Conservation (phyloP, 2,113 vertebrate species). For the Pleuronectes platessa region DNA sequence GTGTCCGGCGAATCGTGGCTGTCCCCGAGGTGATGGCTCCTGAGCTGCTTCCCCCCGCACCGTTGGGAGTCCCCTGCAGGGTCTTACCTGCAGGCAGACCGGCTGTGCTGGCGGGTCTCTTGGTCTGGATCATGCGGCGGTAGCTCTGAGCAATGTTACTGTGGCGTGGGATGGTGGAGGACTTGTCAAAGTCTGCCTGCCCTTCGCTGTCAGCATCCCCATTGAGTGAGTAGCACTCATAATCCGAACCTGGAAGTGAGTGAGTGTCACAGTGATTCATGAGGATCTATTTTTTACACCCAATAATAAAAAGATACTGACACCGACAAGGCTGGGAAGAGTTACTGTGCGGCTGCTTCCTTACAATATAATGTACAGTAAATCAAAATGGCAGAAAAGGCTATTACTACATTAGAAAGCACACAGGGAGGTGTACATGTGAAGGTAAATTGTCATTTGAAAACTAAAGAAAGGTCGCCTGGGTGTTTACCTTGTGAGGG, state of each 20-base stretch:
- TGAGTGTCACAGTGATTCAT: slow-evolving; percentile 10
- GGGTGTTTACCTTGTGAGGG: slow-evolving; percentile 92
- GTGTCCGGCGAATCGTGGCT: slow-evolving; percentile 95
- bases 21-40: slow-evolving; percentile 87
- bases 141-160: slow-evolving; percentile 98
- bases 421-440: background rate
- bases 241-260: slow-evolving; percentile 89
- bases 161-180: slow-evolving; percentile 95
- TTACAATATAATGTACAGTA: background rate
- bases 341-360: background rate
- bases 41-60: slow-evolving; percentile 64
- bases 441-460: background rate
- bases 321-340: background rate
- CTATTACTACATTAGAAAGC: background rate
- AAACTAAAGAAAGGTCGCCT: too few relatives aligned
- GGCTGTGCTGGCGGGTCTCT: slow-evolving; percentile 93
- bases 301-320: slow-evolving; percentile 11
- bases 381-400: background rate
- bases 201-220: slow-evolving; percentile 89
- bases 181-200: slow-evolving; percentile 93
- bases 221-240: slow-evolving; percentile 96
- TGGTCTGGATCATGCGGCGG: slow-evolving; percentile 97
- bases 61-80: slow-evolving; percentile 72
- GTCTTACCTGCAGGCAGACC: slow-evolving; percentile 87
- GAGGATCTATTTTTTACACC: slow-evolving; percentile 15